phyloP scores from a whole-genome alignment of 1,140 invertebrate species.

The Atta texana region DNA sequence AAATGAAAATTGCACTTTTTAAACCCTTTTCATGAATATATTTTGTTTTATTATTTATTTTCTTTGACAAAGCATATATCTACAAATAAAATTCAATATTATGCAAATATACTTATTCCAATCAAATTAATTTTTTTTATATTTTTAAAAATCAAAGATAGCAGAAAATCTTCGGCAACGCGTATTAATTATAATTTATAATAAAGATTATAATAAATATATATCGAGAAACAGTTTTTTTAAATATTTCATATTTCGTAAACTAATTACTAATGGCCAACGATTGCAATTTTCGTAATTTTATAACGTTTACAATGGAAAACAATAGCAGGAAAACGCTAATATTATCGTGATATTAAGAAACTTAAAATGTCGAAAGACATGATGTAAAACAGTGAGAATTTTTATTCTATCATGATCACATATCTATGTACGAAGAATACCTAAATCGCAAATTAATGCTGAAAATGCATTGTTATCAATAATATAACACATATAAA shows the following conservation, averaged over 20 bases:
- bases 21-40: too few species aligned
- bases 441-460: not conserved
- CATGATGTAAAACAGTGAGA: not conserved
- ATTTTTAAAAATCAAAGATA: too few species aligned
- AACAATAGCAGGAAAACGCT: not conserved
- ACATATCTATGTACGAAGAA: not conserved
- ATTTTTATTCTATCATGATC: not conserved
- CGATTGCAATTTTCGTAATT: conserved; percentile 9
- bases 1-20: too few species aligned
- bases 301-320: conserved; percentile 11
- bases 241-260: not conserved
- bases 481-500: not conserved
- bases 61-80: too few species aligned
- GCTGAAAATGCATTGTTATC: not conserved
- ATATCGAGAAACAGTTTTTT: not conserved
- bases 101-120: too few species aligned
- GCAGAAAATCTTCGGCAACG: too few species aligned
- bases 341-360: conserved; percentile 19
- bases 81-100: too few species aligned
- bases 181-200: not conserved
- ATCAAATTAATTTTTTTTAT: too few species aligned
- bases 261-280: not conserved
- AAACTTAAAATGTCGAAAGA: conserved; percentile 19
- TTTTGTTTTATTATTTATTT: too few species aligned
- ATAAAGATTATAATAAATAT: not conserved